A percentile compares a stretch with the other conserved stretches of the same genome.
Evolutionary conservation across 2,888 invertebrate genomes (phyloP).

Genomic region (Phortica okadai): DNA sequence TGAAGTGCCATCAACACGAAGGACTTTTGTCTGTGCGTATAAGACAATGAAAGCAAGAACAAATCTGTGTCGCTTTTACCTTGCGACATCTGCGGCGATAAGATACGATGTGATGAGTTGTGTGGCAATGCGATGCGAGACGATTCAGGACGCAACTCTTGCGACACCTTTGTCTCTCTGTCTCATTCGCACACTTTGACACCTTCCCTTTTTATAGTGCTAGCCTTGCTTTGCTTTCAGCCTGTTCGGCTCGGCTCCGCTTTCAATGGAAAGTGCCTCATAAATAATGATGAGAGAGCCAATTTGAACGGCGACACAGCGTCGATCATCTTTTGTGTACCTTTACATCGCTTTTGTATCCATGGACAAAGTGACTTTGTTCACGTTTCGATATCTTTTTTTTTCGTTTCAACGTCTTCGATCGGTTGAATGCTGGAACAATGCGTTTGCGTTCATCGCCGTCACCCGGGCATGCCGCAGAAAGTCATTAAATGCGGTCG

Average conservation of each 20-base stretch:
- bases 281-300: constrained; percentile 68
- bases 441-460: neutral
- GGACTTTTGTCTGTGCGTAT: neutral
- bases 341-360: constrained; percentile 51
- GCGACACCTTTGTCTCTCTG: constrained; percentile 56
- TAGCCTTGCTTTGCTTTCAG: neutral
- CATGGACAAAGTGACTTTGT: constrained; percentile 46
- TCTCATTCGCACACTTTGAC: constrained; percentile 45
- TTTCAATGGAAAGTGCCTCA: constrained; percentile 54
- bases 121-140: constrained; percentile 31
- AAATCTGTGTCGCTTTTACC: constrained; percentile 20
- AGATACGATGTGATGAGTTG: constrained; percentile 47
- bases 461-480: neutral
- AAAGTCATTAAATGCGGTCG: constrained; percentile 62
- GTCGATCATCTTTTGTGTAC: constrained; percentile 52
- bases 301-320: constrained; percentile 54
- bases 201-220: constrained; percentile 53
- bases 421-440: neutral
- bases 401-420: constrained; percentile 3
- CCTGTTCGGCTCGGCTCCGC: neutral
- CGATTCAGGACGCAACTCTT: constrained; percentile 39
- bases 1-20: neutral
- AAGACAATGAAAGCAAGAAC: constrained; percentile 42
- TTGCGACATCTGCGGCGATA: constrained; percentile 49
- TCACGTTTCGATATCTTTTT: neutral